Base-by-base conservation (phyloP, 1,140 invertebrate species). In the Drosophila malerkotliana region DNA sequence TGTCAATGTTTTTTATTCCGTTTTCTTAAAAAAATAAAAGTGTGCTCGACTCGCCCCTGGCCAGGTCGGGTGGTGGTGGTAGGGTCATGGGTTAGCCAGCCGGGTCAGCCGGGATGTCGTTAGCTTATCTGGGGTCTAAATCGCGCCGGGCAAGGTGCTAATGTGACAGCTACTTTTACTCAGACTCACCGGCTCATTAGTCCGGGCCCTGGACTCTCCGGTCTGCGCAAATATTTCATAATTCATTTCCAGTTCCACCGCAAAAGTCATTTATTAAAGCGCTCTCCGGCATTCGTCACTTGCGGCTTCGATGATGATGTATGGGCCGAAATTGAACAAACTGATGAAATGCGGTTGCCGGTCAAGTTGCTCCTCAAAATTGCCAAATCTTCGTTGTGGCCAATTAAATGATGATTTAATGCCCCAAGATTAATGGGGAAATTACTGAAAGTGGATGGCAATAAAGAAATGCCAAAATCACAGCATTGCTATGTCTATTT, bases 131-230 rank as follows among this genome's bases (percentile, higher is more conserved):
- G 1, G 82, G 83, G 78, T 74, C 79, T 78, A 82, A 62, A 88
- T 88, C 82, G 66, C 64, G 64, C 52, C 60, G 55, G 69, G 72
- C 52, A 62, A 87, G 83, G 82, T 87, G 82, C 82, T 87, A 87
- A 87, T 87, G 83, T 88, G 82, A 82, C 82, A 87, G 82, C 82
- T 79, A 87, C 83, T 82, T 69, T 82, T 82, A 57, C 71, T 58
- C 55, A 26, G 18, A 51, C 60, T 41, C 55, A 48, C 45, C 28
- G 58, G 61, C 72, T 79, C 80, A 83, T 84, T 84, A 83, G 60
- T 60, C 51, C 53, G 26, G 26, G 26, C 26, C 4, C 26, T 28
- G 26, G 26, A 28, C 26, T 28, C 26, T 28, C 5, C 52, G 15
- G 69, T 62, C 55, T 71, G 81, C 72, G 81, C 72, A 68, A 85